Evolutionary conservation across 2,888 invertebrate genomes (phyloP), one percentile per base, ranked within the genome.

Genomic region (Peribatodes rhomboidaria): DNA sequence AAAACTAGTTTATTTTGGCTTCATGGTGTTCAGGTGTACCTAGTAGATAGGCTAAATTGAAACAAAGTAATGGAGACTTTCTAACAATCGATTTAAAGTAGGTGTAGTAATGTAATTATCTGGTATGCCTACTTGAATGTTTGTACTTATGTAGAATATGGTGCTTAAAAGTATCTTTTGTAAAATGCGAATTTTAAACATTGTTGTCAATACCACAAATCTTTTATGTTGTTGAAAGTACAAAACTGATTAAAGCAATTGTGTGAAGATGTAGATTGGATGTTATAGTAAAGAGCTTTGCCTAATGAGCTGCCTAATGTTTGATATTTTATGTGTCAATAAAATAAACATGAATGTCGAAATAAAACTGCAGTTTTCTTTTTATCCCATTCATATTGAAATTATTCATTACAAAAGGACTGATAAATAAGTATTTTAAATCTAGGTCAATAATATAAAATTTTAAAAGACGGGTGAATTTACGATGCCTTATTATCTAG

Each of bases 371-470:
- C 75, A 52, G 53, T 78, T 72, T n/a, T 79, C 80, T 74, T 81
- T 87, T 87, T 89, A 85, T 87, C 82, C 89, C 89, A 89, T 89
- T 90, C 87, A 89, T 90, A 87, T 89, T 86, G 88, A 89, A 90
- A 88, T 89, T 79, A 91, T 86, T 88, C 84, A 89, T 87, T 89
- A 87, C 86, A 87, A 89, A 88, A 88, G 85, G 85, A 83, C 82
- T 90, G 90, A 93, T 93, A 93, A 93, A 93, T 93, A 93, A 92
- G 90, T 93, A 93, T 93, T 92, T 91, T 89, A 73, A 72, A 62
- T 92, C 93, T 92, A 93, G 87, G 87, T 93, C 90, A 89, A 89
- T 93, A 88, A 92, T 93, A 93, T 92, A 93, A 93, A 93, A 92
- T 85, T 92, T 93, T 85, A 91, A 92, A 86, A 93, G 92, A 93